Base-by-base conservation (phyloP, 2,797 vertebrate species). In the Pangasius mekongensis region DNA sequence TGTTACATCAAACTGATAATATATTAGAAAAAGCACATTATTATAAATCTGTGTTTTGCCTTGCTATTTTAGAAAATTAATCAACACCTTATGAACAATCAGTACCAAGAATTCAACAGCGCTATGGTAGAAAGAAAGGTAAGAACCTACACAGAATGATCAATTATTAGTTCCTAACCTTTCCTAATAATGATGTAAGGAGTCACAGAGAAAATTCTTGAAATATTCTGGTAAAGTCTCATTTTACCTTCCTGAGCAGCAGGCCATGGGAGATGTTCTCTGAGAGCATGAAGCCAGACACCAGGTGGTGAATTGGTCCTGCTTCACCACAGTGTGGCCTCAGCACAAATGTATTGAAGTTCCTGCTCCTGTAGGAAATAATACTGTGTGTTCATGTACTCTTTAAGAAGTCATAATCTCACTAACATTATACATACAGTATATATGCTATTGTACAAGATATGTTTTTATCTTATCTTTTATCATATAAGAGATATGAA, bases 191-290 rank as follows among this genome's bases (percentile, higher is more conserved):
- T 60, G 10, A 81, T 58, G 54, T 58, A 20, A 81, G 14, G 6
- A 54, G 5, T 87, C 52, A 74, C 60, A 30, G 30, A 7, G 20
- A 22, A 20, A 81, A 80, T 16, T 43, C 66, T 66, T 1, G 9
- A 54, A 22, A 71, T 56, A 64, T 62, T 62, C 1, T 22, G 14
- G 36, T n/a, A 74, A 43, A 86, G 36, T 0, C 22, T 0, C 14
- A 43, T 87, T 87, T 33, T 93, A 99, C 98, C 97, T 99, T 99
- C 91, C 98, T 97, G 83, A 99, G 96, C 91, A 99, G 97, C 87
- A 99, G 94, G 80, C 98, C 98, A 0, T 99, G 98, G 81, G 98
- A 99, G 93, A 99, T 99, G 93, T 98, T 99, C 95, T 99, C 98
- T 0, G 98, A 98, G 73, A 98, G 97, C 91, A 99, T 96, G 93